Base-by-base conservation (phyloP, 2,888 invertebrate species). In the Chloroclysta siterata region DNA sequence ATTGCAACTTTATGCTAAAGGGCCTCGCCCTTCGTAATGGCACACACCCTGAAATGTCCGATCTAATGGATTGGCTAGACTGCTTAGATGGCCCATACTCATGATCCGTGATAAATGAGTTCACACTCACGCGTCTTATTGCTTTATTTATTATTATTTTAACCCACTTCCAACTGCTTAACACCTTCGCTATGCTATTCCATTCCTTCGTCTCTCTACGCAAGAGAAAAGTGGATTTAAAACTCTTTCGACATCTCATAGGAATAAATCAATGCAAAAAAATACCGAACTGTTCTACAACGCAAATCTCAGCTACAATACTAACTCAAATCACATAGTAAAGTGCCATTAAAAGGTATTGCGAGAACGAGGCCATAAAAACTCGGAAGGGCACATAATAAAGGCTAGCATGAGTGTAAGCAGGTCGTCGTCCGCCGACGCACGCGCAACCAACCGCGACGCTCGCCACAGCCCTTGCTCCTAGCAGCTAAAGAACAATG, bases 381-480 rank as follows among this genome's bases (percentile, higher is more conserved):
- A 57, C 46, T 22, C 41, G 8, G 33, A 65, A 57, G 62, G 67
- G 70, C 65, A 69, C 72, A 69, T 75, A 74, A 76, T 60, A 54
- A 76, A 70, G 71, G 73, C 73, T 29, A 52, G 71, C 72, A 72
- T 74, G 69, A 72, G 57, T 48, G 14, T 22, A 17, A 50, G 42
- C 61, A 72, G 88, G 88, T 88, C 88, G 85, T 80, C 84, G 89
- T 68, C 83, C 81, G 79, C 74, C 77, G 48, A 33, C 63, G 83
- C 82, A 74, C 76, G 82, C 76, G 85, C 83, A 83, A 66, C 82
- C 81, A 80, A 82, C 83, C 85, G 84, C 82, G 77, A 78, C 83
- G 77, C 75, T 70, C 58, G 66, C 73, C 79, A 76, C 78, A 78
- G 78, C 87, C 87, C 89, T 86, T 78, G 77, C 80, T 82, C 80